Percentiles rank a stretch among this genome's conserved stretches.
phyloP scores from a whole-genome alignment of 2,888 invertebrate genomes.

The Toxonevra muliebris region DNA sequence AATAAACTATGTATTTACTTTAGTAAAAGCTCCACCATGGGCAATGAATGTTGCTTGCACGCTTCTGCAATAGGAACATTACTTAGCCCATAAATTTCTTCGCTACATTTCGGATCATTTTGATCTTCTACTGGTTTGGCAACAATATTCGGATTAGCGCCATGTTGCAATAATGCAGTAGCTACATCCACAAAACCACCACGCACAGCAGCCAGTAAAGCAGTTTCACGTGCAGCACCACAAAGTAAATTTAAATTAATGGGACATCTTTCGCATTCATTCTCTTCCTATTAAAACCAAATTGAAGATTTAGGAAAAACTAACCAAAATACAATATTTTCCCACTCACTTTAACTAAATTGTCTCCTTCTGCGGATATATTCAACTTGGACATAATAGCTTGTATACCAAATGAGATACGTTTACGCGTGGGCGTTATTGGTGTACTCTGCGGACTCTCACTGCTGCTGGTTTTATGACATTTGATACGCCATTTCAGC shows the following conservation, averaged over 20 bases:
- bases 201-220: constrained; percentile 83
- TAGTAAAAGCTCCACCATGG: constrained; percentile 62
- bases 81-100: constrained; percentile 64
- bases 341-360: constrained; percentile 60
- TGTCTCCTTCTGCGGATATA: constrained; percentile 68
- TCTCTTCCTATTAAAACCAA: constrained; percentile 39
- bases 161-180: constrained; percentile 75
- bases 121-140: constrained; percentile 65
- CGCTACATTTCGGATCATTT: constrained; percentile 63
- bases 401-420: constrained; percentile 88
- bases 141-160: constrained; percentile 83
- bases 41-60: constrained; percentile 61
- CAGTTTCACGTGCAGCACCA: constrained; percentile 81
- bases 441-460: constrained; percentile 56
- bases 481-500: constrained; percentile 75
- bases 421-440: constrained; percentile 69
- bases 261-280: constrained; percentile 69
- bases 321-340: background rate
- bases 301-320: constrained; percentile 11
- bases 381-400: constrained; percentile 86
- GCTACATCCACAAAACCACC: constrained; percentile 79
- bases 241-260: constrained; percentile 79
- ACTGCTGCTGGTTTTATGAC: constrained; percentile 59
- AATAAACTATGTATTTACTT: constrained; percentile 47
- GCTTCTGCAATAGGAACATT: constrained; percentile 64